These are phyloP conservation scores for Lasioglossum figueresi DNA, from an alignment of 2,888 invertebrate species.

Conservation along the genomic window DNA sequence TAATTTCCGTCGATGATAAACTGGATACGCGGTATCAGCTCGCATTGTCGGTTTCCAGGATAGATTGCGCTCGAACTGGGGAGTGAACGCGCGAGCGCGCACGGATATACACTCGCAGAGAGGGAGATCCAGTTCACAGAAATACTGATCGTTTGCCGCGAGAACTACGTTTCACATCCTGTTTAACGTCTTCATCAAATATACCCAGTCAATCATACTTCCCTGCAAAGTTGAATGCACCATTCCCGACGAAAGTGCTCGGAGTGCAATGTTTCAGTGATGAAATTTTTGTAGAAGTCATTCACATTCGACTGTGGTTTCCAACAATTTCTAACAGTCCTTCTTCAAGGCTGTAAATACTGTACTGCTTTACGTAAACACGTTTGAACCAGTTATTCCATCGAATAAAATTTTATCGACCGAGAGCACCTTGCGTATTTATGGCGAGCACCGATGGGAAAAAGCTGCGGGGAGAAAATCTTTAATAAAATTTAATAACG, in stretches of 20 bases:
- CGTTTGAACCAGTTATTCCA: neutral
- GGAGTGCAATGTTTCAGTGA: neutral
- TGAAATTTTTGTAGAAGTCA: neutral
- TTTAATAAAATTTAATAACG: neutral
- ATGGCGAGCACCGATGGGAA: neutral
- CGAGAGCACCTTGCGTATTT: neutral
- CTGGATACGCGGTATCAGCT: conserved; percentile 47
- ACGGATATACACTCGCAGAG: neutral
- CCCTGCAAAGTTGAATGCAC: neutral
- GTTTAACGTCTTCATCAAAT: conserved; percentile 5
- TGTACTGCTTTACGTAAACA: neutral
- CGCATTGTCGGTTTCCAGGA: conserved; percentile 42
- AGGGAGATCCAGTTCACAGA: neutral
- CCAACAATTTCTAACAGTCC: neutral
- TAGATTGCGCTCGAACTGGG: conserved; percentile 11
- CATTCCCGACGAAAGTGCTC: neutral
- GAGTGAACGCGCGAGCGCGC: conserved; percentile 12
- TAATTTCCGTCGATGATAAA: conserved; percentile 61
- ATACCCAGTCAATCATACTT: neutral
- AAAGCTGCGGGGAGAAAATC: neutral
- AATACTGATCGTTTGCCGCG: neutral
- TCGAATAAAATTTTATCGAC: neutral
- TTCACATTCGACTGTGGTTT: neutral
- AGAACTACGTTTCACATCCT: neutral
- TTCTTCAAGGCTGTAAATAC: neutral